These are phyloP conservation scores for Siphlonurus alternatus DNA, from an alignment of 2,888 invertebrate species.

Conservation along the genomic window DNA sequence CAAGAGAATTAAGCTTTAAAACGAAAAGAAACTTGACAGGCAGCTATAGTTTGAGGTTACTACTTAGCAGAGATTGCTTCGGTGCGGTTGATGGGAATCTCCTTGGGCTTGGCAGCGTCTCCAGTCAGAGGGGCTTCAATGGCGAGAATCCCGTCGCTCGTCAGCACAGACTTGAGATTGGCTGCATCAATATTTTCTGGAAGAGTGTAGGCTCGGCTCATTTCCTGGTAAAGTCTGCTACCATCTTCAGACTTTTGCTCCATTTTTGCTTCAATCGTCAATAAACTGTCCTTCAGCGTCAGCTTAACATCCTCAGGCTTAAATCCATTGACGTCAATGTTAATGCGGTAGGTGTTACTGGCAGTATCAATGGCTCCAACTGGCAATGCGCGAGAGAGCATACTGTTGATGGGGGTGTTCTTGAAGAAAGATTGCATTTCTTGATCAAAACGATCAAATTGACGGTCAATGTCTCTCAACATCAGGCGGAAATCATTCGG, in stretches of 20 bases:
- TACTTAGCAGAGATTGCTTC: not conserved
- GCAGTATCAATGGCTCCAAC: slow-evolving; percentile 8
- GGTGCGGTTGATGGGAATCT: slow-evolving; percentile 1
- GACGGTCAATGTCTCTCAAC: slow-evolving; percentile 15
- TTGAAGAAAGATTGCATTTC: slow-evolving; percentile 10
- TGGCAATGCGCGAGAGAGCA: slow-evolving; percentile 11
- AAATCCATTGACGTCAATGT: slow-evolving; percentile 16
- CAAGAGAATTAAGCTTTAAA: no score
- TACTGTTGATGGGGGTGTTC: slow-evolving; percentile 8
- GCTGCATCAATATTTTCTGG: slow-evolving; percentile 17
- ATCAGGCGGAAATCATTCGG: slow-evolving; percentile 11
- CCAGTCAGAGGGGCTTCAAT: slow-evolving; percentile 17
- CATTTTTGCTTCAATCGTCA: slow-evolving; percentile 16
- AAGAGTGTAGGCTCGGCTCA: slow-evolving; percentile 16
- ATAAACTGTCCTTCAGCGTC: slow-evolving; percentile 14
- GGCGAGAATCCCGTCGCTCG: slow-evolving; percentile 16
- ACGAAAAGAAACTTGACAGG: no score
- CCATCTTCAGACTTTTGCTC: slow-evolving; percentile 17
- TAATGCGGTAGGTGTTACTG: slow-evolving; percentile 14
- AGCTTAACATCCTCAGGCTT: slow-evolving; percentile 19
- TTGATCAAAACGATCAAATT: slow-evolving; percentile 13
- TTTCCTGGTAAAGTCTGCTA: slow-evolving; percentile 17
- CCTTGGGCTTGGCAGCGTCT: not conserved
- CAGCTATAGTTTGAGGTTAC: no score
- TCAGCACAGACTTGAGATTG: slow-evolving; percentile 16